Evolutionary conservation across 2,113 vertebrate genomes (phyloP).

Genomic region (Hyla sarda): DNA sequence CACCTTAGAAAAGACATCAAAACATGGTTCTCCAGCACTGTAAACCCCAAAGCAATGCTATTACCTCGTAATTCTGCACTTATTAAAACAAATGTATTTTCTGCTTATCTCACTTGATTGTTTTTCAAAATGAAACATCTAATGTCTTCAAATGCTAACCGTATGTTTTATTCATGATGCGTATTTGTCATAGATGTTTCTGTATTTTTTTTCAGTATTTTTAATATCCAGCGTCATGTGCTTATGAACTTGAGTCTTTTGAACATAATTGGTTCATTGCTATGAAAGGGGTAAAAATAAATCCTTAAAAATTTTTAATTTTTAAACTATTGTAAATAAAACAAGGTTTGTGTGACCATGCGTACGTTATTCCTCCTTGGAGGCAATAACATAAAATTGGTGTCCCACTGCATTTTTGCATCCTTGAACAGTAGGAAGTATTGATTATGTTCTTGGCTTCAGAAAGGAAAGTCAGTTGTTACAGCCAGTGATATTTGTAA

Average conservation of each 20-base stretch:
- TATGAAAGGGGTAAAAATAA: not conserved
- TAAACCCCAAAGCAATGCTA: slow-evolving; percentile 86
- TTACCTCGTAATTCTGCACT: slow-evolving; percentile 85
- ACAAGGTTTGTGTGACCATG: not conserved
- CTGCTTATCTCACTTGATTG: slow-evolving; percentile 82
- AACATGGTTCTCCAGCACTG: slow-evolving; percentile 73
- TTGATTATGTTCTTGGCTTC: slow-evolving; percentile 36
- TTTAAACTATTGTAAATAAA: slow-evolving; percentile 1
- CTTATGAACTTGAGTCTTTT: not conserved
- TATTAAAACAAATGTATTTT: slow-evolving; percentile 88
- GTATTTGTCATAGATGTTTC: slow-evolving; percentile 14
- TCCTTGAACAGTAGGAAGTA: slow-evolving; percentile 16
- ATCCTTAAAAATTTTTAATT: not conserved
- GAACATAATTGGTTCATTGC: slow-evolving; percentile 3
- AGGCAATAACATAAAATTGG: slow-evolving; percentile 33
- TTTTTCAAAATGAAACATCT: slow-evolving; percentile 76
- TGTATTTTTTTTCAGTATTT: not conserved
- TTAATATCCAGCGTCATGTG: not conserved
- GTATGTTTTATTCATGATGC: slow-evolving; percentile 67
- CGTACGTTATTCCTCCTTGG: not conserved
- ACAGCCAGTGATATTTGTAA: slow-evolving; percentile 36
- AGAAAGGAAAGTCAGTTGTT: not conserved
- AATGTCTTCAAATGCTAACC: slow-evolving; percentile 76
- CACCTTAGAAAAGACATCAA: slow-evolving; percentile 83
- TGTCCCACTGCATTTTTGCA: not conserved